These are phyloP conservation scores for Spermophilus dauricus DNA, from an alignment of 2,113 vertebrate genomes.

Conservation along the genomic window DNA sequence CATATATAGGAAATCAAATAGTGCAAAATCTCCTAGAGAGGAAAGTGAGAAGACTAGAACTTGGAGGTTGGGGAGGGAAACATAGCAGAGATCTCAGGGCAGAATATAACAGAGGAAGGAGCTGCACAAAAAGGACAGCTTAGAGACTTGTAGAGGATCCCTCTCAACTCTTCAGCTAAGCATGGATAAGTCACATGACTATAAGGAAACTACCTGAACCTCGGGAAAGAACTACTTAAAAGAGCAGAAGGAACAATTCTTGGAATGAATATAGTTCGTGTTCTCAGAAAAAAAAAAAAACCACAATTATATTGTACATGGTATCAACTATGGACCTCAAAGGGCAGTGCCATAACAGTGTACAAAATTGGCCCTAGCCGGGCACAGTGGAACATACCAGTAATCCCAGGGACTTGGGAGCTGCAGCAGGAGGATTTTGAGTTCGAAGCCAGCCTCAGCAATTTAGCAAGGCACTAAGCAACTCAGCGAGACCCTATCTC, in stretches of 20 bases:
- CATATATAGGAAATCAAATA: neutral
- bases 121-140: neutral
- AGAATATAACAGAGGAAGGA: neutral
- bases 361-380: neutral
- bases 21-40: neutral
- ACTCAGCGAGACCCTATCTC: no score
- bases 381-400: no score
- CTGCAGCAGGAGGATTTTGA: no score
- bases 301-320: neutral
- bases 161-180: neutral
- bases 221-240: neutral
- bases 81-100: neutral
- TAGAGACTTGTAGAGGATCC: neutral
- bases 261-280: neutral
- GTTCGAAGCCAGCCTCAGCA: no score
- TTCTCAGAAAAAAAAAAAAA: neutral
- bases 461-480: no score
- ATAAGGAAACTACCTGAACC: neutral
- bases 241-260: neutral
- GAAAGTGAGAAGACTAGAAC: neutral
- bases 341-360: neutral
- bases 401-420: no score
- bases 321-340: neutral
- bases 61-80: neutral
- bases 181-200: neutral